Percentiles rank a stretch among this genome's conserved stretches.
These are phyloP conservation scores for Oreochromis tanganicae DNA, from an alignment of 2,113 vertebrate species.

Conservation along the genomic window DNA sequence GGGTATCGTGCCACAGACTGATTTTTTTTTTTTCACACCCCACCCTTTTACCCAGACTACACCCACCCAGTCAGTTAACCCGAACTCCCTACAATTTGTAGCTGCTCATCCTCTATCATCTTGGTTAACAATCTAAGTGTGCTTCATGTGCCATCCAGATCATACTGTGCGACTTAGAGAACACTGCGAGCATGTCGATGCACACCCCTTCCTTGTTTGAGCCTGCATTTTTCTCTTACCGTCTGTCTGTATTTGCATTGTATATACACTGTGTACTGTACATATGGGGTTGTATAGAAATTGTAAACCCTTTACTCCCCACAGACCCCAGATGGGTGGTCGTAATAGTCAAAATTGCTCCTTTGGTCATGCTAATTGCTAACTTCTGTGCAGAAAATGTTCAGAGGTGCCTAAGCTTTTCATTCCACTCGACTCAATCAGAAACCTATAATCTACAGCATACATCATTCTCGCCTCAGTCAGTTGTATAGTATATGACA, in stretches of 20 bases:
- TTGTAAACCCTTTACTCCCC: background rate
- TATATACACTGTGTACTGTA: background rate
- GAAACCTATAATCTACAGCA: constrained; percentile 31
- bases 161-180: background rate
- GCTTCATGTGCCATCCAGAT: background rate
- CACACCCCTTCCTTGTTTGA: background rate
- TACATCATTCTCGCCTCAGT: background rate
- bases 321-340: constrained; percentile 44
- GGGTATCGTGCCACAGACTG: constrained; percentile 9
- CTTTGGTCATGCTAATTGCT: constrained; percentile 51
- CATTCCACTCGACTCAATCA: constrained; percentile 20
- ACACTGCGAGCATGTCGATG: background rate
- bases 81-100: constrained; percentile 44
- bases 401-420: constrained; percentile 18
- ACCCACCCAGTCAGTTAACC: constrained; percentile 12
- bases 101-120: constrained; percentile 60
- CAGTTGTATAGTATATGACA: background rate
- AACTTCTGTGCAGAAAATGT: constrained; percentile 47
- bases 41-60: background rate
- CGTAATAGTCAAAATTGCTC: constrained; percentile 48
- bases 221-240: background rate
- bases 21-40: background rate
- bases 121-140: constrained; percentile 10
- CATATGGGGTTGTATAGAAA: background rate
- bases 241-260: background rate